Conservation (phyloP, 2,888 invertebrate genomes). For the Pelosia muscerda region DNA sequence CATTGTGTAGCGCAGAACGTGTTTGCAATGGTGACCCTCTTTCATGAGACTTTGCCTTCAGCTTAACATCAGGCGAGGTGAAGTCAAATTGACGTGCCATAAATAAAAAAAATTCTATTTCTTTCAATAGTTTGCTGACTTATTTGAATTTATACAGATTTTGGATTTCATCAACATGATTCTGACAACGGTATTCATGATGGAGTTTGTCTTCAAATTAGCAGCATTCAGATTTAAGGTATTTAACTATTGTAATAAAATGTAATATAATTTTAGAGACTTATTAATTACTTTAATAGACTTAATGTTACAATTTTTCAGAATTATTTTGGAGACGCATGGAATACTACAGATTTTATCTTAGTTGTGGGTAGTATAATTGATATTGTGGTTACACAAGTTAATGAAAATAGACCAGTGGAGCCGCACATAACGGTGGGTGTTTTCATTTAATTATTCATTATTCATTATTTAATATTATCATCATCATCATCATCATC, state of each 20-base stretch:
- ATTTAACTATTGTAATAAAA: neutral
- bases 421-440: slow-evolving; percentile 22
- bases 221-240: slow-evolving; percentile 99
- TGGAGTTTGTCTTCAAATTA: slow-evolving; percentile 99
- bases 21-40: no score
- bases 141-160: slow-evolving; percentile 81
- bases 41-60: no score
- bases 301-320: slow-evolving; percentile 78
- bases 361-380: slow-evolving; percentile 98
- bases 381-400: slow-evolving; percentile 98
- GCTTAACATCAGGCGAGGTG: no score
- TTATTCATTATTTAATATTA: neutral
- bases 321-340: slow-evolving; percentile 99
- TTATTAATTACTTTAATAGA: neutral
- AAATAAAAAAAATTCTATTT: no score
- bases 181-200: slow-evolving; percentile 98
- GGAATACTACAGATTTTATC: slow-evolving; percentile 99
- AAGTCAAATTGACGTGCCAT: neutral
- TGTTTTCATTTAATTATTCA: neutral
- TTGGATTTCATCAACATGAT: slow-evolving; percentile 98
- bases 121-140: no score
- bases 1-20: no score
- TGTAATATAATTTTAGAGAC: no score
- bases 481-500: no score
- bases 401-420: slow-evolving; percentile 89